Conservation (phyloP, 2,113 vertebrate species). For the Pionites leucogaster region DNA sequence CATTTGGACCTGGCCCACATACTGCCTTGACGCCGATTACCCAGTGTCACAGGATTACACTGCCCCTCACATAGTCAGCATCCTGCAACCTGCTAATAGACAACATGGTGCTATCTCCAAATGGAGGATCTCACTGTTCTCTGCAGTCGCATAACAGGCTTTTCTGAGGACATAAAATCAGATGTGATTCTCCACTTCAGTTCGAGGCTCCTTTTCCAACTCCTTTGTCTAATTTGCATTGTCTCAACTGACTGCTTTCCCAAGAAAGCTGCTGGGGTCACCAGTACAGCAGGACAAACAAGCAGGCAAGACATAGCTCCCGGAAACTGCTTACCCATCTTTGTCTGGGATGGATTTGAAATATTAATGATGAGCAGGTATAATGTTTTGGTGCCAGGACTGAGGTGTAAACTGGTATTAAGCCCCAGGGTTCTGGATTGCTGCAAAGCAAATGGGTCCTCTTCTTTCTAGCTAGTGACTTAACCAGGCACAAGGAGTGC, state of each 20-base stretch:
- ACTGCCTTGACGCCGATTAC: accelerated
- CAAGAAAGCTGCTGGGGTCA: neutral
- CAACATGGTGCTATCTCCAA: neutral
- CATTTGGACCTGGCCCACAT: accelerated
- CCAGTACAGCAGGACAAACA: neutral
- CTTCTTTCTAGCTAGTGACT: neutral
- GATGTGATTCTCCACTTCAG: neutral
- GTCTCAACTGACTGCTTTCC: neutral
- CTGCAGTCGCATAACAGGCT: neutral
- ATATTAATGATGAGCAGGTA: neutral
- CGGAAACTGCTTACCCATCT: neutral
- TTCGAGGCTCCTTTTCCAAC: neutral
- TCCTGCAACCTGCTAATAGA: neutral
- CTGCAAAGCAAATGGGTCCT: neutral
- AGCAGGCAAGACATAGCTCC: neutral
- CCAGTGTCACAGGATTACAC: accelerated
- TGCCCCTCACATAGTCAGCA: neutral
- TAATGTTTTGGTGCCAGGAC: neutral
- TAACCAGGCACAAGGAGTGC: neutral
- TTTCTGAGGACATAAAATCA: constrained; percentile 33
- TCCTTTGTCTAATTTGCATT: neutral
- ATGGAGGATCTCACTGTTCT: constrained; percentile 18
- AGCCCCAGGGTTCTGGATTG: neutral
- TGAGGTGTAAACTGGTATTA: neutral
- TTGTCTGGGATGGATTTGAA: neutral